Evolutionary conservation across 2,888 invertebrate genomes (phyloP), one percentile per base, ranked within the genome.

Genomic region (Heliconius hortense): DNA sequence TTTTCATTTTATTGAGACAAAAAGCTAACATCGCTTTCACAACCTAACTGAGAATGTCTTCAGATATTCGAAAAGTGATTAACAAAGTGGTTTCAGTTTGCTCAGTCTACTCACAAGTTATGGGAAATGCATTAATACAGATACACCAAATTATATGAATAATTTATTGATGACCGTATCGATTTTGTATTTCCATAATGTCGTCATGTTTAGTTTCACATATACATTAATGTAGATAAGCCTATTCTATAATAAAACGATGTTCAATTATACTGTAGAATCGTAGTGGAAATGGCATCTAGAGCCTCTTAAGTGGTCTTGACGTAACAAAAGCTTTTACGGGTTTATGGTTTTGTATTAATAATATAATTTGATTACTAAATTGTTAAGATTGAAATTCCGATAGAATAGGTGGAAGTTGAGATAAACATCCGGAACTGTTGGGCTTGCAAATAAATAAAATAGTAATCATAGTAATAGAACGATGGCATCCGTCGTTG

Each of bases 321-420:
- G 53, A 53, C 56, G 64, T 39, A 56, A 71, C 60, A 60, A 71
- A 18, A 26, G 43, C 60, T 39, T 60, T 71, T 26, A 60, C 21
- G 59, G 71, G 35, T 39, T 71, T 60, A 71, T 35, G 39, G 60
- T 39, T 60, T 71, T 59, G 69, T 69, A 31, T 69, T 56, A 69
- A 11, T 69, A 24, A 31, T 64, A 60, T 60, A 67, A 59, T 73
- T 67, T 28, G 60, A 56, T 73, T 21, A 8, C 60, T 39, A 43
- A 75, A 75, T 60, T 75, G 68, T 70, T 75, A 68, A 64, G 63
- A 75, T 68, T 73, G 39, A 63, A 39, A 53, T 63, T 63, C 24
- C 15, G 15, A 24, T 66, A 24, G 15, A 66, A 13, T 24, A 4
- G 1, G n/a, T 13, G 24, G 13, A 43, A 39, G 13, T 64, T 7